A percentile compares a stretch with the other conserved stretches of the same genome.
These are phyloP conservation scores for Drosophila orena DNA, from an alignment of 1,140 invertebrate species.

Conservation along the genomic window DNA sequence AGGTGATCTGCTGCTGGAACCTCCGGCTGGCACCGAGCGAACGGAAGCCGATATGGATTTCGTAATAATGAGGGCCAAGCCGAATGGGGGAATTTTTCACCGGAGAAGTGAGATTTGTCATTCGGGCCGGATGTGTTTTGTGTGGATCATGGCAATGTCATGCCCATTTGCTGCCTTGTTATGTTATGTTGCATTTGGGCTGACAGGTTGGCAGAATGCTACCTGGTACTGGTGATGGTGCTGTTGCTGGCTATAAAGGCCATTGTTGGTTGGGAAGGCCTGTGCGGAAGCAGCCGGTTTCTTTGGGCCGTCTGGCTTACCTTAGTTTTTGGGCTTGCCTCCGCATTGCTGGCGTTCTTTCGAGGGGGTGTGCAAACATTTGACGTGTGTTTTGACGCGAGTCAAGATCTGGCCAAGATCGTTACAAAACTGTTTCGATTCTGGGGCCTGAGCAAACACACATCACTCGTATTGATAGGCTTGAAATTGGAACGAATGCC, in stretches of 20 bases:
- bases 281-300: conserved; percentile 75
- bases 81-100: conserved; percentile 70
- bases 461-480: conserved; percentile 59
- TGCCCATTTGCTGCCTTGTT: conserved; percentile 37
- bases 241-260: conserved; percentile 22
- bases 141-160: conserved; percentile 70
- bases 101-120: conserved; percentile 64
- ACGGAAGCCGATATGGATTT: conserved; percentile 66
- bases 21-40: conserved; percentile 13
- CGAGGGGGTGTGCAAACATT: conserved; percentile 73
- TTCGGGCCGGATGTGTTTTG: conserved; percentile 80
- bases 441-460: conserved; percentile 74
- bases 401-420: conserved; percentile 69
- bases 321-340: conserved; percentile 33
- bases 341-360: conserved; percentile 20
- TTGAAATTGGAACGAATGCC: conserved; percentile 78
- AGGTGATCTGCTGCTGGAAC: conserved; percentile 32
- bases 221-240: conserved; percentile 14
- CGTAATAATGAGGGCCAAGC: conserved; percentile 61
- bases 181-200: conserved; percentile 25
- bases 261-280: conserved; percentile 52
- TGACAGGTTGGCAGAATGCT: conserved; percentile 62
- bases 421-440: conserved; percentile 58
- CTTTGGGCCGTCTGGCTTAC: conserved; percentile 36
- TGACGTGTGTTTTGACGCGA: conserved; percentile 83